Evolutionary conservation across 1,140 invertebrate genomes (phyloP), one percentile per base, ranked within the genome.

Genomic region (Telenomus remus): DNA sequence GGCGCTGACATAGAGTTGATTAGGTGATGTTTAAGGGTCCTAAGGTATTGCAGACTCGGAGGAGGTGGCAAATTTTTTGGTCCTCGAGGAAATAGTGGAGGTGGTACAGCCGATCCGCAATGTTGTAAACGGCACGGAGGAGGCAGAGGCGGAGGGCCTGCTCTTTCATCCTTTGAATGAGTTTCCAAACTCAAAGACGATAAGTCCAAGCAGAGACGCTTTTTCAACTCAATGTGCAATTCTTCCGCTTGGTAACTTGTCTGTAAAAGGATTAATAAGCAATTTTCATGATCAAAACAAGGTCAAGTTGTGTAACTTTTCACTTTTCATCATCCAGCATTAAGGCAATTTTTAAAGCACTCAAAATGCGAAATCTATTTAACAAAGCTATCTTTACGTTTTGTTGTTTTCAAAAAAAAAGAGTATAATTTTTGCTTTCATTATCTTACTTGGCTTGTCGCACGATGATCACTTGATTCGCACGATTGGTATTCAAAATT

Each of bases 1-100:
- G 19, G 34, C n/a, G 27, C 6, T 37, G 14, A 10, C 15, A 15
- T 42, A 51, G 42, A 54, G 6, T 12, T 50, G 53, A n/a, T n/a
- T n/a, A n/a, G n/a, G 12, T 12, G 14, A 42, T 63, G 61, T 15
- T 71, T 71, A 0, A 48, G 39, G 4, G 35, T 56, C 12, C 57
- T 56, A 7, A 71, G 16, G 16, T 63, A 27, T 9, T 63, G 68
- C 34, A 71, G 7, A 46, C 33, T 56, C n/a, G 68, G 68, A 0
- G 60, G 69, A 0, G 69, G 54, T 1, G 69, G 69, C 6, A 63
- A n/a, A 16, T 63, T 71, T 7, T 55, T 61, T 35, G 68, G 68
- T 56, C 68, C 59, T 71, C 68, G 37, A 6, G 56, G 51, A 44
- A 63, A 46, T 10, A 56, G n/a, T 9, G 57, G 57, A 16, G 68